A percentile compares a stretch with the other conserved stretches of the same genome.
Evolutionary conservation across 2,888 invertebrate genomes (phyloP).

Genomic region (Hecatera dysodea): DNA sequence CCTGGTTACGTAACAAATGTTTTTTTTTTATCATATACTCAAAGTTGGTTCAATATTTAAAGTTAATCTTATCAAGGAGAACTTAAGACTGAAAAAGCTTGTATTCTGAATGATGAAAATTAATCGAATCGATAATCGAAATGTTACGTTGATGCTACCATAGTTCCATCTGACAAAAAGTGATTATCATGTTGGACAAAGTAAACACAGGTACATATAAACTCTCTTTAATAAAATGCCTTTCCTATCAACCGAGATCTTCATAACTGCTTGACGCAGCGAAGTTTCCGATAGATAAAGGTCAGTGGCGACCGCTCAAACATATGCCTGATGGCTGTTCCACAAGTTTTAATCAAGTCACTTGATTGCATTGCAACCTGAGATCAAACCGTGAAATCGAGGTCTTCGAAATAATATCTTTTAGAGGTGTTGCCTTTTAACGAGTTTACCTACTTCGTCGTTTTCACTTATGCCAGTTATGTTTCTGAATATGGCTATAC

Average conservation of each 20-base stretch:
- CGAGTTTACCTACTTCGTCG: too few species aligned
- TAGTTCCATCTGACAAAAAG: too few species aligned
- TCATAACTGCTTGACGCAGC: too few species aligned
- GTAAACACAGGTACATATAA: too few species aligned
- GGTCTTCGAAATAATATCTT: neutral
- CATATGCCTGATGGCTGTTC: neutral
- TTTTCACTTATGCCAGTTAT: neutral
- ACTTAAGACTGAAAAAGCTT: too few species aligned
- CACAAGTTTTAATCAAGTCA: conserved; percentile 17
- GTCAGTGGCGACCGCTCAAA: neutral
- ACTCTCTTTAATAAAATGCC: neutral
- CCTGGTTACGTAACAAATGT: too few species aligned
- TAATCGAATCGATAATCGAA: too few species aligned
- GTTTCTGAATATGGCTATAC: neutral
- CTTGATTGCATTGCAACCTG: conserved; percentile 19
- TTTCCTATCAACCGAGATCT: neutral
- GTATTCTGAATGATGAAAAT: too few species aligned
- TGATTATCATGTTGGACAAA: too few species aligned
- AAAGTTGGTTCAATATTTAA: neutral
- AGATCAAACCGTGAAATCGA: neutral
- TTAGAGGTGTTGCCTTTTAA: neutral
- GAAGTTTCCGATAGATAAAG: neutral
- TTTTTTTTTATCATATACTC: neutral
- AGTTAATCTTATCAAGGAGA: neutral
- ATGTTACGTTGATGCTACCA: too few species aligned